phyloP scores from a whole-genome alignment of 2,888 invertebrate species.

The Hofmannophila pseudospretella region DNA sequence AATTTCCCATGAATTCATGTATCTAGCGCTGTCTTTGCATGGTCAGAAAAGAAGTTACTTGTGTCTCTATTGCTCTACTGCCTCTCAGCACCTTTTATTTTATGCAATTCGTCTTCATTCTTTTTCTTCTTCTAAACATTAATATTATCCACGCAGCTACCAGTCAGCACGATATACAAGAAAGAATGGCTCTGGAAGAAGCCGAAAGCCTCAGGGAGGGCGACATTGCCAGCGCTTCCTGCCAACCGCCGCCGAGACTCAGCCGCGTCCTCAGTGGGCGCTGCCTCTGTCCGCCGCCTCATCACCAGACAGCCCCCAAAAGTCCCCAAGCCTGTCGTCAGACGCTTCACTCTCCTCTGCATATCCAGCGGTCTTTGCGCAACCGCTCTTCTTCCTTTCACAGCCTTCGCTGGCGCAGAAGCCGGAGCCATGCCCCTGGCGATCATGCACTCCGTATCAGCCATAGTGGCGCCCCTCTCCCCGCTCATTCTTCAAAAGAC shows the following conservation, averaged over 20 bases:
- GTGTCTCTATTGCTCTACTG: no score
- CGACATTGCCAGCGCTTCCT: conserved; percentile 21
- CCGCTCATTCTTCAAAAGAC: conserved; percentile 63
- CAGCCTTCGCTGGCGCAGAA: conserved; percentile 67
- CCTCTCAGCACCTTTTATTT: no score
- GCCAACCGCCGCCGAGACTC: conserved; percentile 80
- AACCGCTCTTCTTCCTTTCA: conserved; percentile 80
- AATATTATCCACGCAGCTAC: conserved; percentile 36
- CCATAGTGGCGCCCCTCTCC: conserved; percentile 72
- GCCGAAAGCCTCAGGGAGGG: conserved; percentile 40
- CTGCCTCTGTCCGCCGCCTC: conserved; percentile 86
- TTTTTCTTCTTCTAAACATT: background rate
- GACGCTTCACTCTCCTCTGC: conserved; percentile 74
- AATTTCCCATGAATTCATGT: no score
- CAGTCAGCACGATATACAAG: conserved; percentile 60
- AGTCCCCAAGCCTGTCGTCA: conserved; percentile 68
- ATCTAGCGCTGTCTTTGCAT: no score
- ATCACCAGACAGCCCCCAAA: conserved; percentile 75
- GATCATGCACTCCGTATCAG: conserved; percentile 79
- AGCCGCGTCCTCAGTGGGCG: conserved; percentile 84
- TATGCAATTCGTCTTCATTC: no score
- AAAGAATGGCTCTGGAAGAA: conserved; percentile 73
- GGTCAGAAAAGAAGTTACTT: no score
- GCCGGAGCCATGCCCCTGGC: conserved; percentile 81
- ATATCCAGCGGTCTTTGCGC: conserved; percentile 80